These are phyloP conservation scores for Boloria selene DNA, from an alignment of 2,888 invertebrate species.

Conservation along the genomic window DNA sequence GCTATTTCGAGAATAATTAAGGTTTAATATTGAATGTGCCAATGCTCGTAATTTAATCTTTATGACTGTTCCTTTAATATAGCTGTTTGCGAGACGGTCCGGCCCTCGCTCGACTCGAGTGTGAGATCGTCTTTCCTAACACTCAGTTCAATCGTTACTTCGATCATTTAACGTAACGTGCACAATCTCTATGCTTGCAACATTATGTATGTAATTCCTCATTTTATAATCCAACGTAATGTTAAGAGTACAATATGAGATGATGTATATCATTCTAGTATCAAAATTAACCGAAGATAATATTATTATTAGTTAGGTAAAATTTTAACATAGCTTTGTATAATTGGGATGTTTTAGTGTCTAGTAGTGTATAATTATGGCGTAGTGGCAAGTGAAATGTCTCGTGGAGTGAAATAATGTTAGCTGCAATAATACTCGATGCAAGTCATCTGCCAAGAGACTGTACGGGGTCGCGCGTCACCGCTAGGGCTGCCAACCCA, in stretches of 20 bases:
- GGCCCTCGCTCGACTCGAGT: conserved; percentile 59
- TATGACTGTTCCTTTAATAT: conserved; percentile 79
- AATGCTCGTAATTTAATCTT: conserved; percentile 83
- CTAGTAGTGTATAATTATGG: conserved; percentile 75
- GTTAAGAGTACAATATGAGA: conserved; percentile 83
- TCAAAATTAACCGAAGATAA: conserved; percentile 84
- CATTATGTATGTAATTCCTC: conserved; percentile 76
- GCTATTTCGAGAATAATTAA: conserved; percentile 82
- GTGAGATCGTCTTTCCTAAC: conserved; percentile 65
- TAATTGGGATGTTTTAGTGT: conserved; percentile 82
- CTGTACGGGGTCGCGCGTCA: conserved; percentile 44
- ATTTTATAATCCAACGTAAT: conserved; percentile 77
- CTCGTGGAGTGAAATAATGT: conserved; percentile 68
- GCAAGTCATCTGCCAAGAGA: conserved; percentile 70
- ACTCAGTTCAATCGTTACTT: conserved; percentile 63
- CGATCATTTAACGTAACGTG: conserved; percentile 66
- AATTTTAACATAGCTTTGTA: conserved; percentile 82
- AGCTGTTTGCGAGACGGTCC: conserved; percentile 54
- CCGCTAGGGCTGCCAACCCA: conserved; percentile 13
- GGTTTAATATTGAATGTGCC: conserved; percentile 83
- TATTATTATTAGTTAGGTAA: conserved; percentile 81
- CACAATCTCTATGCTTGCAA: conserved; percentile 83
- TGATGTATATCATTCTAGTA: conserved; percentile 83
- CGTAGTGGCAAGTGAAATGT: conserved; percentile 74
- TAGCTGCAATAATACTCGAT: conserved; percentile 81